Base-by-base conservation (phyloP, 2,797 vertebrate genomes). In the Cyprinella venusta region DNA sequence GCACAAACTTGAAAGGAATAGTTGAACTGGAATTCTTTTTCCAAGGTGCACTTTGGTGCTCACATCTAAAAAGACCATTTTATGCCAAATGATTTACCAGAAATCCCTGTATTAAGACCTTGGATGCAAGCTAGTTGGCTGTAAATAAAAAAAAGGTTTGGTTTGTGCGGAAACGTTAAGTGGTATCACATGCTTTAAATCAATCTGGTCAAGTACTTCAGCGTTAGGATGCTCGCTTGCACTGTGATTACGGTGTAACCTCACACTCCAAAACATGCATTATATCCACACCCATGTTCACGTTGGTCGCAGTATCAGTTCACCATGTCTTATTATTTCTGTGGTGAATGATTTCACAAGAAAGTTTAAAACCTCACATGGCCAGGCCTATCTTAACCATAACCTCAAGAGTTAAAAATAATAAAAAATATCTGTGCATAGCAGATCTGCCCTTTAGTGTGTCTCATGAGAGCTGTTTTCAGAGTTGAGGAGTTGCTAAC, bases 41-140 rank as follows among this genome's bases (percentile, higher is more conserved):
- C 79, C 67, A 70, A 70, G 59, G 67, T 21, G 79, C 52, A 45
- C 33, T 59, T 80, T 54, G 77, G 15, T 69, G n/a, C 78, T 69
- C 33, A 71, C 21, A 69, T 70, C 67, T 70, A 40, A 79, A 40
- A 79, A 68, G 40, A 24, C 52, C 36, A 33, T 59, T 40, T 61
- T 7, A 80, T 61, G 38, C 38, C 67, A 80, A 71, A 80, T 80
- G 67, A 80, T 70, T 80, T 59, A 80, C 67, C 79, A 80, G 79
- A 80, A 71, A 70, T 59, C 79, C 52, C 67, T 42, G 50, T 69
- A 79, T 69, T 42, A 79, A 54, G 50, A 69, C 33, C 38, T 70
- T 80, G 65, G 67, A 80, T 24, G 10, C 38, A 56, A 42, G 52
- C 52, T 80, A 59, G 52, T 18, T 70, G 30, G 48, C 77, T 70